Conservation (phyloP, 2,113 vertebrate species). For the Picathartes gymnocephalus region DNA sequence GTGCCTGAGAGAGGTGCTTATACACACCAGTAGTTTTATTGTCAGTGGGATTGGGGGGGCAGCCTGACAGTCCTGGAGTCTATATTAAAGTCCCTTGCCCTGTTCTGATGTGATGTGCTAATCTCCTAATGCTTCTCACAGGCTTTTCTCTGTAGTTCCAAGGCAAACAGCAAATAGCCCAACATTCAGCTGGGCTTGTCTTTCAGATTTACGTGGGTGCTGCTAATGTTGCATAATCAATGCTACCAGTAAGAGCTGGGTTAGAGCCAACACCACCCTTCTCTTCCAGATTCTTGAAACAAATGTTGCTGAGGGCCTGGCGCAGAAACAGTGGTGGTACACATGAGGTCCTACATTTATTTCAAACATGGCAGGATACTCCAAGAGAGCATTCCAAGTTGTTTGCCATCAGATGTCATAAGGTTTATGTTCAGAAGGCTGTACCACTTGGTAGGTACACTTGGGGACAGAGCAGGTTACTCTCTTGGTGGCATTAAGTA, state of each 20-base stretch:
- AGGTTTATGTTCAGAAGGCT: neutral
- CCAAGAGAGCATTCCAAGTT: neutral
- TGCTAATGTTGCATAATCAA: neutral
- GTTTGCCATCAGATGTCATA: neutral
- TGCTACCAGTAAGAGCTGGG: neutral
- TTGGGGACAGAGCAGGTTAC: neutral
- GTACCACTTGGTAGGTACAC: neutral
- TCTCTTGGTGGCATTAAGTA: neutral
- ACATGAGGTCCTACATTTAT: fast-evolving
- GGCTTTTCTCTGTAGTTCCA: neutral
- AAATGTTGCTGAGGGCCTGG: neutral
- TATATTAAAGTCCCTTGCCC: neutral
- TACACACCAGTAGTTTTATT: neutral
- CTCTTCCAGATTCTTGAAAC: neutral
- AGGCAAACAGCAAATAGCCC: neutral
- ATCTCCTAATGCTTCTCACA: neutral
- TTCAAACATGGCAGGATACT: neutral
- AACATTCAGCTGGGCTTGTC: fast-evolving
- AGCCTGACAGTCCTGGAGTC: neutral
- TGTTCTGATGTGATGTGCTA: neutral
- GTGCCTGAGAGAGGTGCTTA: neutral
- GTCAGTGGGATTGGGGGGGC: fast-evolving
- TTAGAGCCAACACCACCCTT: neutral
- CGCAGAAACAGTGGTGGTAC: fast-evolving
- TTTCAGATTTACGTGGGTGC: neutral